Evolutionary conservation across 2,797 vertebrate species (phyloP).

Genomic region (Acanthornis magna): DNA sequence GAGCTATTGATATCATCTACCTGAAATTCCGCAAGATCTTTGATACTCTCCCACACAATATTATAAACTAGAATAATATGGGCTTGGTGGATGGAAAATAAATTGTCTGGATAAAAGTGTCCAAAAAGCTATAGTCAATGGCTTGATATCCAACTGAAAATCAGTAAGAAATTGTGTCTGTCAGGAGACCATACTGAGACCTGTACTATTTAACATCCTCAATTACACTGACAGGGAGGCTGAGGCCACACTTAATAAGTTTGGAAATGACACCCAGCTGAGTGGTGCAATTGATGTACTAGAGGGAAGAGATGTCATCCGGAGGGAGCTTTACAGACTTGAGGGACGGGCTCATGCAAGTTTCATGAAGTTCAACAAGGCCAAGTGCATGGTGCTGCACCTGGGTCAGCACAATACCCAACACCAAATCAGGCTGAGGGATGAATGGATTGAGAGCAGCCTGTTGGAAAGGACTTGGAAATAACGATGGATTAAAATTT

Average conservation of each 20-base stretch:
- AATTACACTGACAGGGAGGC: too few relatives aligned
- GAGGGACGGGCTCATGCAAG: neutral
- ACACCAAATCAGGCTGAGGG: neutral
- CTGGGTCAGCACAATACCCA: accelerated
- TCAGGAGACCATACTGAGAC: neutral
- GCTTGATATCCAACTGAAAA: neutral
- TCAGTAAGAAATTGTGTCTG: neutral
- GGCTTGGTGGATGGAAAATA: neutral
- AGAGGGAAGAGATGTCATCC: neutral
- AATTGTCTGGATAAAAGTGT: neutral
- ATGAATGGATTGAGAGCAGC: neutral
- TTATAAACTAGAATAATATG: neutral
- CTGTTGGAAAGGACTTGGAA: neutral
- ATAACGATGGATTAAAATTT: neutral
- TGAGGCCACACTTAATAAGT: neutral
- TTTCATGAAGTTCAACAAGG: neutral
- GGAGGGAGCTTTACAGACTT: neutral
- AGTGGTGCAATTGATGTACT: neutral
- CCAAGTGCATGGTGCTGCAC: neutral
- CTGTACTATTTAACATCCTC: neutral
- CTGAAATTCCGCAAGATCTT: neutral
- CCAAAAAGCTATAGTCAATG: accelerated
- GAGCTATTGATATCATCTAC: neutral
- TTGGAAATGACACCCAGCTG: neutral
- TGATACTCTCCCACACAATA: neutral